phyloP scores from a whole-genome alignment of 1,140 invertebrate species.

The Microplitis mediator region DNA sequence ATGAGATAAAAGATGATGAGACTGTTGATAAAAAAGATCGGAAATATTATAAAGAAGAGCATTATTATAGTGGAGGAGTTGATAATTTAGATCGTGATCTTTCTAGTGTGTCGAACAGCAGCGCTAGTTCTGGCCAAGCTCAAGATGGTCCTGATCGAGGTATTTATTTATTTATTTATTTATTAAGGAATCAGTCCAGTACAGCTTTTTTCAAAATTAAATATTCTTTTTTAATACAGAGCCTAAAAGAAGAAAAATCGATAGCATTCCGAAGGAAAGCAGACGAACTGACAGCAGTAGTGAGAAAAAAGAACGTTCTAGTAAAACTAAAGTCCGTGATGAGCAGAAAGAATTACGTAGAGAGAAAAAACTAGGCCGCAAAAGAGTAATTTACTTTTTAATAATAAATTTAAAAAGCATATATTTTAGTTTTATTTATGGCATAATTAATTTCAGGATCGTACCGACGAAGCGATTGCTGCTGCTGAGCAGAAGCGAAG shows the following conservation, averaged over 20 bases:
- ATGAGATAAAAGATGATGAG: slow-evolving; percentile 62
- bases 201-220: too few species aligned
- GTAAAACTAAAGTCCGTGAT: slow-evolving; percentile 69
- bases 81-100: slow-evolving; percentile 62
- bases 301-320: slow-evolving; percentile 72
- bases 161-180: slow-evolving; percentile 38
- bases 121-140: slow-evolving; percentile 55
- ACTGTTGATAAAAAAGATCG: slow-evolving; percentile 57
- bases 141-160: slow-evolving; percentile 65
- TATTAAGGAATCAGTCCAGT: background rate
- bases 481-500: slow-evolving; percentile 73
- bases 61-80: slow-evolving; percentile 57
- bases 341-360: slow-evolving; percentile 75
- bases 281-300: slow-evolving; percentile 63
- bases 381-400: slow-evolving; percentile 64
- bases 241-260: slow-evolving; percentile 81
- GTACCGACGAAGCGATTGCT: slow-evolving; percentile 68
- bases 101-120: slow-evolving; percentile 64
- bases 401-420: slow-evolving; percentile 1
- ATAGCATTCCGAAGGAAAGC: slow-evolving; percentile 71
- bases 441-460: slow-evolving; percentile 62
- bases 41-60: slow-evolving; percentile 62
- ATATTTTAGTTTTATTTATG: background rate
- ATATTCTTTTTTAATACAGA: slow-evolving; percentile 45
- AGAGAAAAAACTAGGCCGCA: slow-evolving; percentile 77